Evolutionary conservation across 1,140 invertebrate species (phyloP), one percentile per base, ranked within the genome.

Genomic region (Scylla paramamosain): DNA sequence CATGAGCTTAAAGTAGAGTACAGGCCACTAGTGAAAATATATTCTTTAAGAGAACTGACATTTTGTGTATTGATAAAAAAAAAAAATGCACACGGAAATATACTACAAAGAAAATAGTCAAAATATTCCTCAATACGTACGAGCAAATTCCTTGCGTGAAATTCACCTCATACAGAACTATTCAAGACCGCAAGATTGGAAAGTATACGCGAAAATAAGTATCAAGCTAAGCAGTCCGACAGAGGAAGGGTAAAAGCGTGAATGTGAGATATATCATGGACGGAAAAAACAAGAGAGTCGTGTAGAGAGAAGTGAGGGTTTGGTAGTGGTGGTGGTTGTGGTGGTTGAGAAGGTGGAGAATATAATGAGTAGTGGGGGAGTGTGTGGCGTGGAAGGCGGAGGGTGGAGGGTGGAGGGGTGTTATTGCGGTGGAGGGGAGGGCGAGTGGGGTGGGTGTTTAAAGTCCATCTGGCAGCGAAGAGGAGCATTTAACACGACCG

Each of bases 401-500:
- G 52, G 52, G 67, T 77, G 67, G 67, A 77, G n/a, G 67, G 25
- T 20, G n/a, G n/a, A 77, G 67, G 67, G 67, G 67, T 77, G 67
- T 77, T 77, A 77, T 77, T 77, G 67, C n/a, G 67, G 67, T 77
- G 67, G 67, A n/a, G 67, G 67, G 67, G 67, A 77, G 67, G 67
- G 67, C 25, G 25, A 77, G n/a, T 77, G 52, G 20, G 67, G 67
- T 77, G 67, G 67, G 67, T 77, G 67, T 77, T 77, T 77, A 77
- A 77, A 77, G 67, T 77, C 67, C 67, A 77, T 77, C 67, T 77
- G 67, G 67, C 20, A 77, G 67, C 25, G 67, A n/a, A 8, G 67
- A 77, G 67, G 67, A 77, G 67, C 67, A n/a, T 77, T 77, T 77
- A 77, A 77, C 67, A 77, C 67, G 67, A 77, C 67, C 67, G n/a